Percentiles rank a stretch among this genome's conserved stretches.
Conservation (phyloP, 1,140 invertebrate genomes). For the Eumeta japonica region DNA sequence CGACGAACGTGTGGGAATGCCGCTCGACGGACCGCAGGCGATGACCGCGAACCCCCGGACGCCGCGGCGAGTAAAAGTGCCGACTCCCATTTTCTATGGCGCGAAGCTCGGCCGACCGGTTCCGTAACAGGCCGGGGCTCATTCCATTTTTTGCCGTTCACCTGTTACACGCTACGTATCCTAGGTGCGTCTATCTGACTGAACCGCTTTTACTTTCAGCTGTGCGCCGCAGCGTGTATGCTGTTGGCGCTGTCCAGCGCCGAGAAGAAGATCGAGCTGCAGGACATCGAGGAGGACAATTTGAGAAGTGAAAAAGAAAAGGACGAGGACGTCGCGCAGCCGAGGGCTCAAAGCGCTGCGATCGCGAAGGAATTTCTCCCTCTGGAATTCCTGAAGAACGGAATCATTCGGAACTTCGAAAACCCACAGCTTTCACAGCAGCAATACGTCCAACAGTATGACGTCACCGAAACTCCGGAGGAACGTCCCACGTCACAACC, state of each 20-base stretch:
- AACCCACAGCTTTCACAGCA: conserved; percentile 20
- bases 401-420: conserved; percentile 31
- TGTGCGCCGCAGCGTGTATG: conserved; percentile 20
- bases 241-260: conserved; percentile 23
- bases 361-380: conserved; percentile 16
- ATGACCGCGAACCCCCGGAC: too few species aligned
- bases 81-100: conserved; percentile 34
- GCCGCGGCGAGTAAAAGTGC: conserved; percentile 54
- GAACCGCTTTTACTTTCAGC: conserved; percentile 45
- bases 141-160: conserved; percentile 48
- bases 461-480: conserved; percentile 40
- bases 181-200: conserved; percentile 20
- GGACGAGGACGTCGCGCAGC: conserved; percentile 13
- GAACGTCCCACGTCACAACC: conserved; percentile 14
- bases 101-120: conserved; percentile 28
- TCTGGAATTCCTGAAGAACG: conserved; percentile 34
- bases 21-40: too few species aligned
- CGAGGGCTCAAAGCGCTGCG: conserved; percentile 13
- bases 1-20: too few species aligned
- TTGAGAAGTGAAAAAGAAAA: conserved; percentile 48
- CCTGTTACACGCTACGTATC: conserved; percentile 30
- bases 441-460: conserved; percentile 41
- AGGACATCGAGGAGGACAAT: conserved; percentile 56
- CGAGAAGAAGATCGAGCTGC: conserved; percentile 52
- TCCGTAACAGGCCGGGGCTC: conserved; percentile 34